Evolutionary conservation across 1,140 invertebrate species (phyloP).

Genomic region (Drosophila albomicans): DNA sequence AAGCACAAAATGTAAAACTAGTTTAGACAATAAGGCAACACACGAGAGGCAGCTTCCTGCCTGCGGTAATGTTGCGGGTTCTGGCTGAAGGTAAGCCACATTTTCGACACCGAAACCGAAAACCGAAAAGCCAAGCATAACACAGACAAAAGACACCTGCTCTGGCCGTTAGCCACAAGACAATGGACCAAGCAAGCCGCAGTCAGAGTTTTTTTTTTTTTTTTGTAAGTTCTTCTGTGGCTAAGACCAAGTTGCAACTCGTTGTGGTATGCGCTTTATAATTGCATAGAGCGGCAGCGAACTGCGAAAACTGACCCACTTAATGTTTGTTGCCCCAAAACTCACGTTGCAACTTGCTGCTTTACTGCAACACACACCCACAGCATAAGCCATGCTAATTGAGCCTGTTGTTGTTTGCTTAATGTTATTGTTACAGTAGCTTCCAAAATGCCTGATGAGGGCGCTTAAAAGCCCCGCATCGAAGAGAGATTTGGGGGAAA

Average conservation of each 20-base stretch:
- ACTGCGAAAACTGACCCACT: conserved; percentile 70
- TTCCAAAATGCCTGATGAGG: conserved; percentile 26
- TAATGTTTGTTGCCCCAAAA: conserved; percentile 14
- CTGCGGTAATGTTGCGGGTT: conserved; percentile 54
- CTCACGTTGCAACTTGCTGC: neutral
- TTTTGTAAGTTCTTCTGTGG: conserved; percentile 24
- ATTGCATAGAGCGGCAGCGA: conserved; percentile 58
- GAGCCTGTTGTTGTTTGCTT: conserved; percentile 1
- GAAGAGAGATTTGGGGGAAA: neutral
- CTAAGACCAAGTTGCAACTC: conserved; percentile 13
- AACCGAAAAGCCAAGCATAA: conserved; percentile 41
- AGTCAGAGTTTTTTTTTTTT: neutral
- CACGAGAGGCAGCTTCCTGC: conserved; percentile 65
- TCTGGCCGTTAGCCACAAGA: conserved; percentile 62
- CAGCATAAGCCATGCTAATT: conserved; percentile 42
- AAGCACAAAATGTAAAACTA: conserved; percentile 56
- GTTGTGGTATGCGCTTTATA: conserved; percentile 72
- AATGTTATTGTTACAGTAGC: conserved; percentile 41
- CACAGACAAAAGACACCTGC: conserved; percentile 61
- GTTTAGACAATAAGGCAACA: conserved; percentile 68
- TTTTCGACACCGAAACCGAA: conserved; percentile 55
- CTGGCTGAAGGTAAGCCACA: conserved; percentile 75
- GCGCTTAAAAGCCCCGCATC: conserved; percentile 45
- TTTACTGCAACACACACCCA: conserved; percentile 31
- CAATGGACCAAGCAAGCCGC: conserved; percentile 55